Evolutionary conservation across 2,797 vertebrate species (phyloP).

Genomic region (Salarias fasciatus): DNA sequence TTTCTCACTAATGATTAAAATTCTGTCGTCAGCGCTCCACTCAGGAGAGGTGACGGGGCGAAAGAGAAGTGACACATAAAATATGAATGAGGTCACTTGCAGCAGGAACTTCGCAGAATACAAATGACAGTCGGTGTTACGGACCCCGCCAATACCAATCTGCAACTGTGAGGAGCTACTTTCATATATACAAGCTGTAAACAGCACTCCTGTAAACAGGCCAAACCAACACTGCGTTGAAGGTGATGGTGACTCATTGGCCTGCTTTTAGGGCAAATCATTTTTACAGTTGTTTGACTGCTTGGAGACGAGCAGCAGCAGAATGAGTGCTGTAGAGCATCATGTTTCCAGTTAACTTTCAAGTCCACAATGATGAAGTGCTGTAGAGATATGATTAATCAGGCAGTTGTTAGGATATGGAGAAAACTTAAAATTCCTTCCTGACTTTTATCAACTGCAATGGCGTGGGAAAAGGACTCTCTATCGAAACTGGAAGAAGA

Average conservation of each 20-base stretch:
- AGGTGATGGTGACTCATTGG: not conserved
- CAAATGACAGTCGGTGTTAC: conserved; percentile 36
- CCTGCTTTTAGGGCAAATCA: not conserved
- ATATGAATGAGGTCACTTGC: conserved; percentile 27
- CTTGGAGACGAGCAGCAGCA: not conserved
- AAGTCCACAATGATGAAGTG: too few relatives aligned
- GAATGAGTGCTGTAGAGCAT: not conserved
- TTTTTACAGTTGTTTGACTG: not conserved
- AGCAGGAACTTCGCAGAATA: conserved; percentile 30
- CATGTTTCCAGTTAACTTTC: not conserved
- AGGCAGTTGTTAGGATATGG: too few relatives aligned
- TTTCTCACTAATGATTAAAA: conserved; percentile 33
- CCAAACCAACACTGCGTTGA: not conserved
- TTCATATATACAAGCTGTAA: conserved; percentile 7
- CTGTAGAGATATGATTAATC: too few relatives aligned
- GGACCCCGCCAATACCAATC: conserved; percentile 5
- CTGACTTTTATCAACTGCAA: too few relatives aligned
- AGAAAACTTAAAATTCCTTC: too few relatives aligned
- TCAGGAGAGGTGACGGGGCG: conserved; percentile 15
- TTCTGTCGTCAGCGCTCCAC: conserved; percentile 14
- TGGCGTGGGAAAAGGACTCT: too few relatives aligned
- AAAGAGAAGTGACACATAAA: conserved; percentile 17
- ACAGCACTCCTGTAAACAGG: not conserved
- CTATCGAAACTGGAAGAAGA: conserved; percentile 1
- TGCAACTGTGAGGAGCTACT: conserved; percentile 18